These are phyloP conservation scores for Drosophila mulleri DNA, from an alignment of 2,888 invertebrate genomes.

Conservation along the genomic window DNA sequence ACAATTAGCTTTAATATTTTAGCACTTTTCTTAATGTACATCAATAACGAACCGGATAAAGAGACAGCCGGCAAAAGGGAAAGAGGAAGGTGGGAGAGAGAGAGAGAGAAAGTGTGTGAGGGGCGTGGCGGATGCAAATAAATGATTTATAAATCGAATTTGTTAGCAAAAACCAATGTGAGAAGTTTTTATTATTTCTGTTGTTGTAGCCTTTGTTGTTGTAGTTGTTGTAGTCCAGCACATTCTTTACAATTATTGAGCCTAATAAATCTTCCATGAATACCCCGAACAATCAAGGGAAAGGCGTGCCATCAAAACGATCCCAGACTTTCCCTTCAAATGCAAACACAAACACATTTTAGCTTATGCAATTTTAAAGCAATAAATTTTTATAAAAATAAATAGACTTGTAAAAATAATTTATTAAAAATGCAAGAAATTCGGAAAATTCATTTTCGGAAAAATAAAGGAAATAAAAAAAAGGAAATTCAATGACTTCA, in stretches of 20 bases:
- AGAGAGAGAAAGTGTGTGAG: constrained; percentile 86
- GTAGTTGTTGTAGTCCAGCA: constrained; percentile 28
- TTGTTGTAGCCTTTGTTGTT: background rate
- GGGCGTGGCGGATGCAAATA: constrained; percentile 49
- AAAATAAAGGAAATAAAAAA: too few relatives aligned
- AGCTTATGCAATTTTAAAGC: background rate
- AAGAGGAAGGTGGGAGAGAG: constrained; percentile 88
- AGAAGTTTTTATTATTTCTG: constrained; percentile 27
- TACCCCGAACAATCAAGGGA: constrained; percentile 2
- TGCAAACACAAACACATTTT: background rate
- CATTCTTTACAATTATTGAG: constrained; percentile 65
- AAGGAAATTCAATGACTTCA: too few relatives aligned
- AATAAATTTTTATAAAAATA: background rate
- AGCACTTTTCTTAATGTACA: constrained; percentile 64
- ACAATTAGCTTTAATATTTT: constrained; percentile 66
- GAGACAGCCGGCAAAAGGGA: constrained; percentile 84
- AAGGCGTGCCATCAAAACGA: background rate
- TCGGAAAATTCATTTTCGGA: too few relatives aligned
- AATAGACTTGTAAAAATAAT: too few relatives aligned
- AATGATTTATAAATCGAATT: constrained; percentile 51
- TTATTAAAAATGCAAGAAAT: too few relatives aligned
- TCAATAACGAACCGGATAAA: constrained; percentile 57
- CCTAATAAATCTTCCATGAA: constrained; percentile 52
- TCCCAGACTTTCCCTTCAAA: background rate
- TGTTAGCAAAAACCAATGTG: constrained; percentile 50